A percentile compares a stretch with the other conserved stretches of the same genome.
These are phyloP conservation scores for Dipodomys merriami DNA, from an alignment of 2,113 vertebrate species.

Conservation along the genomic window DNA sequence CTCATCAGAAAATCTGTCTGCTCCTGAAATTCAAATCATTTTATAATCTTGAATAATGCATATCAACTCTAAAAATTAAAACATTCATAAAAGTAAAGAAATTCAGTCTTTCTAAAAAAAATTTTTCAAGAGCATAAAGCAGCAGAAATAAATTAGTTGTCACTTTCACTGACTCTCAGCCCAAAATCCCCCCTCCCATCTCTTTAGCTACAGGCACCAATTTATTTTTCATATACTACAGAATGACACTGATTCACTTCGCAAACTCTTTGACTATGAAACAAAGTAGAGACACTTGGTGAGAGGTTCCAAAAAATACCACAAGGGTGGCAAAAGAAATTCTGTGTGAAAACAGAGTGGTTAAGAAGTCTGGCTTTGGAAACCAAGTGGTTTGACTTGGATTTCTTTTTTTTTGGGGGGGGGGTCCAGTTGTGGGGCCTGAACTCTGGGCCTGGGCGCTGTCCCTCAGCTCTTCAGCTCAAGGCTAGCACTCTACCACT, in stretches of 20 bases:
- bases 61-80: conserved; percentile 87
- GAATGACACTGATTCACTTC: neutral
- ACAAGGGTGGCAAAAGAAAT: neutral
- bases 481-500: too few species aligned
- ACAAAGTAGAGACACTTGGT: neutral
- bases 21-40: conserved; percentile 88
- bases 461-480: too few species aligned
- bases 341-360: neutral
- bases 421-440: too few species aligned
- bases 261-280: neutral
- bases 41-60: conserved; percentile 89
- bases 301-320: neutral
- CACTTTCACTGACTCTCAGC: neutral
- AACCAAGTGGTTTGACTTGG: neutral
- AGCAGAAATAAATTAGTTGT: conserved; percentile 75
- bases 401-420: neutral
- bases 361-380: neutral
- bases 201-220: conserved; percentile 3
- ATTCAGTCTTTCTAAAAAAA: conserved; percentile 75
- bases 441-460: too few species aligned
- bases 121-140: conserved; percentile 71
- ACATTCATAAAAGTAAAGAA: conserved; percentile 86
- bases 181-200: neutral
- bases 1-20: conserved; percentile 88
- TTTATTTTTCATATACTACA: neutral